A percentile compares a stretch with the other conserved stretches of the same genome.
These are phyloP conservation scores for Slavum lentiscoides DNA, from an alignment of 2,888 invertebrate species.

Conservation along the genomic window DNA sequence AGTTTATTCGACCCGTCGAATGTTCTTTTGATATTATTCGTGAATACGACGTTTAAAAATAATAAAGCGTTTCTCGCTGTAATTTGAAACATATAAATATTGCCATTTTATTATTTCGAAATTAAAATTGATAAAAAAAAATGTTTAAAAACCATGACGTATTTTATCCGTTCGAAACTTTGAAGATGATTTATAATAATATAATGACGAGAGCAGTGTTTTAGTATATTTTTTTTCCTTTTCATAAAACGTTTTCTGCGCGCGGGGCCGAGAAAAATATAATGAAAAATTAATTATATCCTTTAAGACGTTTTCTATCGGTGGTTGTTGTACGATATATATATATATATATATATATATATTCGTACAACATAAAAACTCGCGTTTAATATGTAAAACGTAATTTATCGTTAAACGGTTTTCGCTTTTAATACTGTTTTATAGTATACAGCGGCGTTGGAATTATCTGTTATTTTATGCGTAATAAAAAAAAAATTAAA, in stretches of 20 bases:
- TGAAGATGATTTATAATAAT: too few relatives aligned
- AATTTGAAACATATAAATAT: too few relatives aligned
- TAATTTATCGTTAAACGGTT: constrained; percentile 44
- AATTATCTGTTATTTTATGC: constrained; percentile 16
- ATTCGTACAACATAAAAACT: constrained; percentile 1
- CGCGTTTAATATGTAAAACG: constrained; percentile 12
- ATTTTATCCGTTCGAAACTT: too few relatives aligned
- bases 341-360: neutral
- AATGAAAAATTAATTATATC: constrained; percentile 16
- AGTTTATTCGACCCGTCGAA: neutral
- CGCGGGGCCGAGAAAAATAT: neutral
- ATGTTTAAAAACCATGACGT: too few relatives aligned
- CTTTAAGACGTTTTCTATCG: neutral
- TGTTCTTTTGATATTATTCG: too few relatives aligned
- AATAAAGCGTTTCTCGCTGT: too few relatives aligned
- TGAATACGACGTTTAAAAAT: too few relatives aligned
- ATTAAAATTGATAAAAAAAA: too few relatives aligned
- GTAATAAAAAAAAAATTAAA: neutral
- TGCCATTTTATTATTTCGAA: too few relatives aligned
- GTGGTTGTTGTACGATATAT: neutral
- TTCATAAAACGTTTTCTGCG: too few relatives aligned
- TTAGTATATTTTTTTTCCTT: too few relatives aligned
- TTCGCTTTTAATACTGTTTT: constrained; percentile 11
- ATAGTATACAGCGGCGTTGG: neutral
- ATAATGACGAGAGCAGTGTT: too few relatives aligned